Conservation (phyloP, 2,888 invertebrate species). For the Gastracanthus pulcherrimus region DNA sequence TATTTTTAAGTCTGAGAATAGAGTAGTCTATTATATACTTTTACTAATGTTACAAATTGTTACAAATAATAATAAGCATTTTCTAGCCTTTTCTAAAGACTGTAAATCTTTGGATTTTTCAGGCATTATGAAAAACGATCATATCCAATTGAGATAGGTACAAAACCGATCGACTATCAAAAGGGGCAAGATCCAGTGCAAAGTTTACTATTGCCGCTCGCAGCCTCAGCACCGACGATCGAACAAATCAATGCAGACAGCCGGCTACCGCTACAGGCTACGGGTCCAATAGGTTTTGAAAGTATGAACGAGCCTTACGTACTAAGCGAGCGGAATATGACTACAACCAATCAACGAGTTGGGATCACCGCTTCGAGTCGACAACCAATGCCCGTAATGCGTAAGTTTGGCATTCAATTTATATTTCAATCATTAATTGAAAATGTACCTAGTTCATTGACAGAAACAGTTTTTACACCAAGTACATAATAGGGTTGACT, state of each 20-base stretch:
- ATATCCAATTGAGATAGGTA: constrained; percentile 85
- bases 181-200: background rate
- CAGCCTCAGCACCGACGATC: constrained; percentile 38
- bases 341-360: too few species aligned
- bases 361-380: background rate
- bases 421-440: too few species aligned
- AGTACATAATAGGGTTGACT: too few species aligned
- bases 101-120: too few species aligned
- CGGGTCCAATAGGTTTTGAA: constrained; percentile 62
- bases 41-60: too few species aligned
- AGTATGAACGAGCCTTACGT: constrained; percentile 52
- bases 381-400: constrained; percentile 44
- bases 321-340: constrained; percentile 20
- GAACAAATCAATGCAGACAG: background rate
- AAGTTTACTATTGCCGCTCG: background rate
- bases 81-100: too few species aligned
- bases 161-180: constrained; percentile 82
- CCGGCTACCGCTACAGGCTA: background rate
- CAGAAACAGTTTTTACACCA: too few species aligned
- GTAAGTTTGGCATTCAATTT: constrained; percentile 55
- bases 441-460: too few species aligned
- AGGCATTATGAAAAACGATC: constrained; percentile 81
- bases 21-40: too few species aligned
- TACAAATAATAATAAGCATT: too few species aligned
- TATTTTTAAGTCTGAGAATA: too few species aligned